A percentile compares a stretch with the other conserved stretches of the same genome.
These are phyloP conservation scores for Chascanopsetta lugubris DNA, from an alignment of 2,113 vertebrate species.

Conservation along the genomic window DNA sequence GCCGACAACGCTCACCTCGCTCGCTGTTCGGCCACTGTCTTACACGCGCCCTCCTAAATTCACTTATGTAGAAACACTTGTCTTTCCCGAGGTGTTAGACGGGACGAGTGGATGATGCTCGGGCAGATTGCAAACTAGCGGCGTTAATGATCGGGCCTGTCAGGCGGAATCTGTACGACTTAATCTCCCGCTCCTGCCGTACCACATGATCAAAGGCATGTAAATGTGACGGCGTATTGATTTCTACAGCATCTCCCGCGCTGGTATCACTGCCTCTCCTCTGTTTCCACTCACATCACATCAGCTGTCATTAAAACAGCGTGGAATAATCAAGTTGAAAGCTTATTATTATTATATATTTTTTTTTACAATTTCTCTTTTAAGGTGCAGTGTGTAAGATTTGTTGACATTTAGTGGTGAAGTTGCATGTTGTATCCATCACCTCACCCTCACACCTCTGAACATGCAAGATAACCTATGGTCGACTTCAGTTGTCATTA, in stretches of 20 bases:
- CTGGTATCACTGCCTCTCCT: conserved; percentile 33
- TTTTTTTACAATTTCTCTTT: too few species aligned
- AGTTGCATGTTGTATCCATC: too few species aligned
- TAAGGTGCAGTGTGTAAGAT: too few species aligned
- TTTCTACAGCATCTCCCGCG: conserved; percentile 62
- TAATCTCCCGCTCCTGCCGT: conserved; percentile 66
- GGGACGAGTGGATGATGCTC: conserved; percentile 51
- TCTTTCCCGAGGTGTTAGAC: conserved; percentile 71
- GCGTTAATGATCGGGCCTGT: conserved; percentile 74
- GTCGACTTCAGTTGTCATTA: too few species aligned
- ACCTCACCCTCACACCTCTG: too few species aligned
- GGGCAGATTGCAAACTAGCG: conserved; percentile 69
- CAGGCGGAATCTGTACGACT: conserved; percentile 67
- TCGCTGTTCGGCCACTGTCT: conserved; percentile 46
- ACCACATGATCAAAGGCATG: conserved; percentile 71
- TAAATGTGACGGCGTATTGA: conserved; percentile 70
- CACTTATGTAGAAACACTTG: conserved; percentile 72
- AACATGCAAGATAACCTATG: too few species aligned
- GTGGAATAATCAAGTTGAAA: conserved; percentile 15
- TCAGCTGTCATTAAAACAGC: conserved; percentile 35
- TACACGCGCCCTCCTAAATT: conserved; percentile 72
- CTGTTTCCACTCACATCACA: conserved; percentile 32
- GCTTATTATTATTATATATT: too few species aligned
- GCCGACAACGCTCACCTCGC: conserved; percentile 40
- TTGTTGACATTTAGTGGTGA: too few species aligned